Conservation (phyloP, 2,797 vertebrate genomes). For the Artibeus jamaicensis region DNA sequence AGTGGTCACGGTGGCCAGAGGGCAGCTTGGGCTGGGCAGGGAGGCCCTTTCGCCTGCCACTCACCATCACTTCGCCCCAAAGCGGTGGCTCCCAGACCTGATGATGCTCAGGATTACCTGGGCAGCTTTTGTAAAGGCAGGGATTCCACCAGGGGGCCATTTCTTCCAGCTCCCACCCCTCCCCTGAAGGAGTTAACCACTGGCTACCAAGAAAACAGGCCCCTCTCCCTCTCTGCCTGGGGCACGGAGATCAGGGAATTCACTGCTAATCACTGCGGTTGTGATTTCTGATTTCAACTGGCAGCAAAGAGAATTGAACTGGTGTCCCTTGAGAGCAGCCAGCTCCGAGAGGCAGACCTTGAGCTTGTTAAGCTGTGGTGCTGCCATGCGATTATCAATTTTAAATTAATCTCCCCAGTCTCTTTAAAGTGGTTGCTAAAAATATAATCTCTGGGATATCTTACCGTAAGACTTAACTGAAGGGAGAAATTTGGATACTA, state of each 20-base stretch:
- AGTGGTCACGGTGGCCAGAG: not conserved
- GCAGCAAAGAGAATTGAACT: slow-evolving; percentile 87
- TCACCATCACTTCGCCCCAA: not conserved
- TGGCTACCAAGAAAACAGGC: slow-evolving; percentile 42
- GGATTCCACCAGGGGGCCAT: not conserved
- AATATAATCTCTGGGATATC: slow-evolving; percentile 83
- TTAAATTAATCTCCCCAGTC: slow-evolving; percentile 85
- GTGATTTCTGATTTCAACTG: slow-evolving; percentile 89
- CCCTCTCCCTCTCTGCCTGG: slow-evolving; percentile 72
- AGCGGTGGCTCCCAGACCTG: not conserved
- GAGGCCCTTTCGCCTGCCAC: not conserved
- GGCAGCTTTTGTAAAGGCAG: not conserved
- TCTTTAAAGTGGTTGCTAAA: slow-evolving; percentile 85
- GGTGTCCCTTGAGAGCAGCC: slow-evolving; percentile 81
- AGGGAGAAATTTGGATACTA: slow-evolving; percentile 75
- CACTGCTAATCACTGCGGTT: slow-evolving; percentile 86
- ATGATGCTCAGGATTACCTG: not conserved
- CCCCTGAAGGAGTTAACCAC: slow-evolving; percentile 77
- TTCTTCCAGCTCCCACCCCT: not conserved
- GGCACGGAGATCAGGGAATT: slow-evolving; percentile 84
- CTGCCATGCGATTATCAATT: slow-evolving; percentile 84
- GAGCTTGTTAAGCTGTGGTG: slow-evolving; percentile 85
- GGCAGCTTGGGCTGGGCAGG: not conserved
- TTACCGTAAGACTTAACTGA: slow-evolving; percentile 81
- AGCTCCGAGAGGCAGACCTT: slow-evolving; percentile 82